A percentile compares a stretch with the other conserved stretches of the same genome.
phyloP scores from a whole-genome alignment of 2,888 invertebrate genomes.

The Troides helena region DNA sequence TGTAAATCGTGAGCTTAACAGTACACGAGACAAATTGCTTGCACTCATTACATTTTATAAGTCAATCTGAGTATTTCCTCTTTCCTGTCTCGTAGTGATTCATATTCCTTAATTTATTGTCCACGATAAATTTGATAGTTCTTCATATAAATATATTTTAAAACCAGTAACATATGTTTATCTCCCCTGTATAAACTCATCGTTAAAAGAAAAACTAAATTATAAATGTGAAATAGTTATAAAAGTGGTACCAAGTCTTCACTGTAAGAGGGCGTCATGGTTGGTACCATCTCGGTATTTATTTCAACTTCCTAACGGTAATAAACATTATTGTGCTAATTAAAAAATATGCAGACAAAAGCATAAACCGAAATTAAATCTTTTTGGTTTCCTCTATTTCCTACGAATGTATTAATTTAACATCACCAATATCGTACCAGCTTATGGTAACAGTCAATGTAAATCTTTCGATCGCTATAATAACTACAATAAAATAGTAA shows the following conservation, averaged over 20 bases:
- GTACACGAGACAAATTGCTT: slow-evolving; percentile 69
- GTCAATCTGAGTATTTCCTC: slow-evolving; percentile 18
- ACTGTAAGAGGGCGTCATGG: background rate
- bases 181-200: too few species aligned
- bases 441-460: background rate
- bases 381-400: too few species aligned
- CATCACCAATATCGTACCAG: background rate
- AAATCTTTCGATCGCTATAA: background rate
- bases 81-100: slow-evolving; percentile 1
- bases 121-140: too few species aligned
- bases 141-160: too few species aligned
- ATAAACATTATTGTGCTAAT: too few species aligned
- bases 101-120: too few species aligned
- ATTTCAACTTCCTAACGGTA: background rate
- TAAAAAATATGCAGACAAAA: too few species aligned
- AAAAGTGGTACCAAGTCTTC: background rate
- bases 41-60: slow-evolving; percentile 45
- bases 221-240: background rate
- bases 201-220: too few species aligned
- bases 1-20: slow-evolving; percentile 71
- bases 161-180: too few species aligned
- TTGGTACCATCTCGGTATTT: background rate
- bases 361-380: too few species aligned
- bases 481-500: background rate
- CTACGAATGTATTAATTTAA: background rate